Evolutionary conservation across 2,113 vertebrate genomes (phyloP).

Genomic region (Casuarius casuarius): DNA sequence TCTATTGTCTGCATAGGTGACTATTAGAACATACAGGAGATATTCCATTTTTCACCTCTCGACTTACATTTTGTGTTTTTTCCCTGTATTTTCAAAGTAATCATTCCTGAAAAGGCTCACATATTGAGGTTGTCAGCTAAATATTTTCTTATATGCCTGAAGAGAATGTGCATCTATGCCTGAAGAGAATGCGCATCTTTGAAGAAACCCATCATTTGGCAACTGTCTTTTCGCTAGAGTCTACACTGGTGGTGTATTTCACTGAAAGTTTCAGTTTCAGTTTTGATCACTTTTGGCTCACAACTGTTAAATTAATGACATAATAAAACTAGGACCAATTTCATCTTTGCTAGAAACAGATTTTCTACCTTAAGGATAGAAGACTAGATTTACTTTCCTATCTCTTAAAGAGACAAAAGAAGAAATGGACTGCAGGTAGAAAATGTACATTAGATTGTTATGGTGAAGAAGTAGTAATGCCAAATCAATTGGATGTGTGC

Average conservation of each 20-base stretch:
- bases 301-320: not conserved
- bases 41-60: conserved; percentile 42
- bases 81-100: conserved; percentile 24
- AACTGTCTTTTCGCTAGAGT: not conserved
- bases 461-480: not conserved
- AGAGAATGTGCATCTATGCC: not conserved
- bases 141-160: conserved; percentile 26
- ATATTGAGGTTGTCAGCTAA: conserved; percentile 3
- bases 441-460: not conserved
- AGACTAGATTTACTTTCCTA: not conserved
- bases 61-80: conserved; percentile 23
- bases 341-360: not conserved
- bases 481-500: not conserved
- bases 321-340: not conserved
- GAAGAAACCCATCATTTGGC: not conserved
- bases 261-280: not conserved
- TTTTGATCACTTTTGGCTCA: not conserved
- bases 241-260: not conserved
- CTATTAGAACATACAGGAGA: not conserved
- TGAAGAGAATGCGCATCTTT: not conserved
- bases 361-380: not conserved
- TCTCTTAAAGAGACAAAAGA: accelerated
- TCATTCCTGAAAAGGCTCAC: conserved; percentile 7
- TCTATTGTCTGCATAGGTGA: not conserved
- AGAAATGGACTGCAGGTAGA: not conserved